Conservation (phyloP, 2,888 invertebrate species). For the Mylabris sibirica region DNA sequence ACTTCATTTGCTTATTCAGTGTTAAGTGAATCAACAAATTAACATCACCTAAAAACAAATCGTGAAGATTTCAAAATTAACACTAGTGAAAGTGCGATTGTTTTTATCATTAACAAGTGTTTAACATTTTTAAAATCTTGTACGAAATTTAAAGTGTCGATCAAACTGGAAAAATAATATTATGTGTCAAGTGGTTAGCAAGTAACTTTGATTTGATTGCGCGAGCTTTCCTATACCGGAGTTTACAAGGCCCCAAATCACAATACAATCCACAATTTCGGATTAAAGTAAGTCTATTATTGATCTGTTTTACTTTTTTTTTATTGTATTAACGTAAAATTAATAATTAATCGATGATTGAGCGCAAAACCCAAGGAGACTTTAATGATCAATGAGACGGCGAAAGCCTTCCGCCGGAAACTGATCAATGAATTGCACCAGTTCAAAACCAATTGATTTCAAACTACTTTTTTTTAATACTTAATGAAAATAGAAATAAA, state of each 20-base stretch:
- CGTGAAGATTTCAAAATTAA: slow-evolving; percentile 54
- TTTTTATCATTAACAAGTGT: slow-evolving; percentile 48
- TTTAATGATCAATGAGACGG: slow-evolving; percentile 32
- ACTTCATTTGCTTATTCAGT: slow-evolving; percentile 40
- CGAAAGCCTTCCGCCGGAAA: slow-evolving; percentile 27
- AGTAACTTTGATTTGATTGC: slow-evolving; percentile 15
- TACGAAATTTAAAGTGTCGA: slow-evolving; percentile 25
- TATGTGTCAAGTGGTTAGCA: slow-evolving; percentile 16
- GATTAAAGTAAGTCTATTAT: slow-evolving; percentile 34
- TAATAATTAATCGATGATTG: slow-evolving; percentile 21
- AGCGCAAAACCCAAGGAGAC: slow-evolving; percentile 34
- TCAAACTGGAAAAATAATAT: slow-evolving; percentile 19
- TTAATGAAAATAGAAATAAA: neutral
- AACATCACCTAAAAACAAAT: slow-evolving; percentile 47
- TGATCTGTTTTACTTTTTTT: slow-evolving; percentile 20
- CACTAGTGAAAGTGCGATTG: slow-evolving; percentile 55
- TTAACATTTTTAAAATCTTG: slow-evolving; percentile 29
- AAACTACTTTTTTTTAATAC: neutral
- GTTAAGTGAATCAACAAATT: slow-evolving; percentile 47
- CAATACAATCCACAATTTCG: slow-evolving; percentile 15
- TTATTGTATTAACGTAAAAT: slow-evolving; percentile 17
- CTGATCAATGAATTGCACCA: slow-evolving; percentile 15
- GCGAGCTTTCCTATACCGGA: slow-evolving; percentile 29
- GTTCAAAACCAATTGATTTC: slow-evolving; percentile 7
- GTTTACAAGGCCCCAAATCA: slow-evolving; percentile 41